These are phyloP conservation scores for Leptinotarsa haldemani DNA, from an alignment of 2,888 invertebrate genomes.

Conservation along the genomic window DNA sequence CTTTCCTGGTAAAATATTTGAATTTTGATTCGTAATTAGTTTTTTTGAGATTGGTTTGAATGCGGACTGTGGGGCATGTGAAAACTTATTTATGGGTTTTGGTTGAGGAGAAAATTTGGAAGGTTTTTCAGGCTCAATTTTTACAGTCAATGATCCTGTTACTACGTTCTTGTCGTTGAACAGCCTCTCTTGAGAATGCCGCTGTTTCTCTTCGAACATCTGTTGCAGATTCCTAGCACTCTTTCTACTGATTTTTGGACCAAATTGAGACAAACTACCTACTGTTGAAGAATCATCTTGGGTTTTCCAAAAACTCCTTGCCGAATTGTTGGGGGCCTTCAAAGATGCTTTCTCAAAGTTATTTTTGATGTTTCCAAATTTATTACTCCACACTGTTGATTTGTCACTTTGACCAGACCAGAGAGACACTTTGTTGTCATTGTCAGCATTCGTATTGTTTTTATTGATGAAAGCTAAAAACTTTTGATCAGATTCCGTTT, in stretches of 20 bases:
- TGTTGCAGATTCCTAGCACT: slow-evolving; percentile 61
- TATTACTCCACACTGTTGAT: slow-evolving; percentile 78
- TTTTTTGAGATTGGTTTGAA: slow-evolving; percentile 73
- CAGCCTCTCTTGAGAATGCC: slow-evolving; percentile 54
- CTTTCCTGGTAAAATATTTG: slow-evolving; percentile 48
- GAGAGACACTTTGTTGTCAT: slow-evolving; percentile 41
- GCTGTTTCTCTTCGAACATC: slow-evolving; percentile 62
- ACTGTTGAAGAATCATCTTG: slow-evolving; percentile 68
- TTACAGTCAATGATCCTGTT: slow-evolving; percentile 44
- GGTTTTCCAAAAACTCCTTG: slow-evolving; percentile 73
- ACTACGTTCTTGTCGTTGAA: slow-evolving; percentile 21
- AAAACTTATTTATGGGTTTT: slow-evolving; percentile 77
- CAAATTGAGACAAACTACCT: slow-evolving; percentile 56
- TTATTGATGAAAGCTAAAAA: slow-evolving; percentile 86
- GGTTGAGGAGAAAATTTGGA: slow-evolving; percentile 71
- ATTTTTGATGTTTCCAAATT: slow-evolving; percentile 86
- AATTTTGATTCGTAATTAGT: slow-evolving; percentile 47
- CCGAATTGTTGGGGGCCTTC: slow-evolving; percentile 66
- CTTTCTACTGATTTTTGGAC: slow-evolving; percentile 62
- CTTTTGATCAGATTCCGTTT: slow-evolving; percentile 87
- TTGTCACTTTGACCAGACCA: slow-evolving; percentile 54
- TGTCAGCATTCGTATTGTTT: slow-evolving; percentile 69
- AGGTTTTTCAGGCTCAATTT: slow-evolving; percentile 59
- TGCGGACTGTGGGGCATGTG: slow-evolving; percentile 81
- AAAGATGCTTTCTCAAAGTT: slow-evolving; percentile 76